Conservation (phyloP, 2,797 vertebrate species). For the Astyanax mexicanus region DNA sequence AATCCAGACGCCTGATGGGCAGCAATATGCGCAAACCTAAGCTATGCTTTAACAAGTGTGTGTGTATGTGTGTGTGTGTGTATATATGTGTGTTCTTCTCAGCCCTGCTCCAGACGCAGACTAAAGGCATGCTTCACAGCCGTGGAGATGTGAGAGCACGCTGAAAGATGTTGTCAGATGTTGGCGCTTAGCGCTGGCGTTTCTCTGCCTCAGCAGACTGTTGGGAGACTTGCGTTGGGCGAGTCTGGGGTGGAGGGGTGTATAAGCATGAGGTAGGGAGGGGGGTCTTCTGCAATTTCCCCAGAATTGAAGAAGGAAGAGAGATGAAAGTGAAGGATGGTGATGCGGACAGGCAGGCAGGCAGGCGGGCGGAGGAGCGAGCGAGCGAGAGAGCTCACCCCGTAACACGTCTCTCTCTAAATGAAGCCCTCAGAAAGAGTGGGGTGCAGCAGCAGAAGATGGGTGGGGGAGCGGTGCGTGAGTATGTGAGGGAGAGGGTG, state of each 20-base stretch:
- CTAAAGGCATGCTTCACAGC: constrained; percentile 22
- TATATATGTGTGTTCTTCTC: neutral
- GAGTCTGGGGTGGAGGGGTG: neutral
- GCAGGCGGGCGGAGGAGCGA: constrained; percentile 14
- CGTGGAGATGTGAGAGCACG: neutral
- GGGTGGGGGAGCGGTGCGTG: neutral
- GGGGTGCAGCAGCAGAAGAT: neutral
- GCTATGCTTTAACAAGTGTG: neutral
- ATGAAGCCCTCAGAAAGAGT: constrained; percentile 38
- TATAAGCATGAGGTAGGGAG: neutral
- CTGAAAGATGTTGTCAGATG: constrained; percentile 31
- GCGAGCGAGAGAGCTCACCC: neutral
- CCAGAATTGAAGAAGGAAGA: constrained; percentile 58
- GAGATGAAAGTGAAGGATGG: constrained; percentile 65
- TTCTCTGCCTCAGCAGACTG: constrained; percentile 34
- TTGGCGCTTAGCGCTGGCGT: constrained; percentile 2
- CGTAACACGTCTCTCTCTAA: constrained; percentile 49
- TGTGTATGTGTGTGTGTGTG: neutral
- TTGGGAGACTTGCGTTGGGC: constrained; percentile 19
- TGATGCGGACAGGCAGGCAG: constrained; percentile 10
- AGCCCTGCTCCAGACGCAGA: constrained; percentile 1
- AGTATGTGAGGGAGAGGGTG: neutral
- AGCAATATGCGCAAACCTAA: neutral
- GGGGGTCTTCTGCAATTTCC: constrained; percentile 64
- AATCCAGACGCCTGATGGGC: neutral